Base-by-base conservation (phyloP, 2,797 vertebrate species). In the Momotus momota region DNA sequence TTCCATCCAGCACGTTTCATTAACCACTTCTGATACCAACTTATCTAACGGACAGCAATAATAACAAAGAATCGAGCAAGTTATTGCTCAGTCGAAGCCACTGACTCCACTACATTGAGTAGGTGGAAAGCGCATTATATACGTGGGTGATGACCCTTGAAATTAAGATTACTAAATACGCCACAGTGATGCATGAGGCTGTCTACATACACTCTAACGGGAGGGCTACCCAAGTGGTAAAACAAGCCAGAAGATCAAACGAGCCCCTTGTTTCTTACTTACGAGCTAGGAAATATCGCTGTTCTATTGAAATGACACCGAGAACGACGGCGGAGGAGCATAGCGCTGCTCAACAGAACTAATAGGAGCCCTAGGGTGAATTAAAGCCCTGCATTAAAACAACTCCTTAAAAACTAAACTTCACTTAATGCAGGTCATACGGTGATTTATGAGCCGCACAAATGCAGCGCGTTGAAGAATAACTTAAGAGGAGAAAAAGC, bases 161-260 rank as follows among this genome's bases (percentile, higher is more conserved):
- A 97, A 97, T 96, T 92, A 97, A 97, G 78, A 52, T 80, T 92
- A 93, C 95, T 96, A 35, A 94, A 96, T 84, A 94, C 82, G 88
- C 48, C 51, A 58, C 80, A 78, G 74, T 85, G 80, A 97, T 82
- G 49, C 60, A 72, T 33, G 33, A 49, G 38, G 78, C 46, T 65
- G 72, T 27, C 38, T 66, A 25, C 7, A 49, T 38, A 66, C 41
- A 90, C 23, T 64, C 25, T 58, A 58, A 64, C 38, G 35, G n/a
- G 38, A 86, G 54, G 58, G 65, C 52, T 69, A 38, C 7, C 6
- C 41, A 91, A 65, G n/a, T 16, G 33, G 35, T 31, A 35, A 90
- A 96, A 91, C 67, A 84, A 92, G 33, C 18, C 64, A 61, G 77
- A 90, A 67, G 31, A 95, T 52, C 48, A 55, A 83, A 61, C 60